A percentile compares a stretch with the other conserved stretches of the same genome.
Conservation (phyloP, 1,140 invertebrate genomes). For the Panonychus citri region DNA sequence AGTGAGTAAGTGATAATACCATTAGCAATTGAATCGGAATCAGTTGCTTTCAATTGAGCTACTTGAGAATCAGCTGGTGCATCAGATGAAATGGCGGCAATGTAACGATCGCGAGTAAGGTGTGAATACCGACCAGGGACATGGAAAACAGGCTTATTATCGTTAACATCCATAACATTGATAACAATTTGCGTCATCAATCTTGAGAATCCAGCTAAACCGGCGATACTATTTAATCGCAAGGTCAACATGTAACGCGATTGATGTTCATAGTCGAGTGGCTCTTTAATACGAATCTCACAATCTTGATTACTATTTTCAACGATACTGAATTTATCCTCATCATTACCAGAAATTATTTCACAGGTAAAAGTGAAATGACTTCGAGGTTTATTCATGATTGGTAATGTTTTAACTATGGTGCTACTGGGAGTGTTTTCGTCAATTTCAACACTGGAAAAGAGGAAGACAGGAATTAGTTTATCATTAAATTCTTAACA, state of each 20-base stretch:
- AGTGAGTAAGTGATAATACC: slow-evolving; percentile 48
- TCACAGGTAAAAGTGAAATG: slow-evolving; percentile 45
- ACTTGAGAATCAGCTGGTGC: slow-evolving; percentile 43
- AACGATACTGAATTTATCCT: slow-evolving; percentile 38
- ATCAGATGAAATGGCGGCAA: slow-evolving; percentile 41
- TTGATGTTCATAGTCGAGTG: slow-evolving; percentile 47
- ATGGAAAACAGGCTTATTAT: slow-evolving; percentile 56
- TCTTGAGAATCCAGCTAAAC: slow-evolving; percentile 18
- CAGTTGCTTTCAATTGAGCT: slow-evolving; percentile 50
- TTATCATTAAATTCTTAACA: too few species aligned
- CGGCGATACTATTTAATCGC: slow-evolving; percentile 44
- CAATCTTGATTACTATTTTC: slow-evolving; percentile 52
- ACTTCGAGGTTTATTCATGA: slow-evolving; percentile 40
- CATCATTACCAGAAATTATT: slow-evolving; percentile 41
- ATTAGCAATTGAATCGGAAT: slow-evolving; percentile 52
- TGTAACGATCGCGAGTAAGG: slow-evolving; percentile 31
- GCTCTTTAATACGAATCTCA: slow-evolving; percentile 34
- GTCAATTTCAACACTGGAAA: slow-evolving; percentile 33
- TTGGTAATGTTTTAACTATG: slow-evolving; percentile 41
- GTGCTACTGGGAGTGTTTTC: slow-evolving; percentile 45
- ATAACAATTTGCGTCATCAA: slow-evolving; percentile 37
- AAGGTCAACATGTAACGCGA: slow-evolving; percentile 48
- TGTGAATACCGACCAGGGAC: slow-evolving; percentile 31
- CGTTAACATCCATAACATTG: slow-evolving; percentile 59
- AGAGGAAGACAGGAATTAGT: not conserved